Evolutionary conservation across 2,797 vertebrate species (phyloP).

Genomic region (Falco peregrinus): DNA sequence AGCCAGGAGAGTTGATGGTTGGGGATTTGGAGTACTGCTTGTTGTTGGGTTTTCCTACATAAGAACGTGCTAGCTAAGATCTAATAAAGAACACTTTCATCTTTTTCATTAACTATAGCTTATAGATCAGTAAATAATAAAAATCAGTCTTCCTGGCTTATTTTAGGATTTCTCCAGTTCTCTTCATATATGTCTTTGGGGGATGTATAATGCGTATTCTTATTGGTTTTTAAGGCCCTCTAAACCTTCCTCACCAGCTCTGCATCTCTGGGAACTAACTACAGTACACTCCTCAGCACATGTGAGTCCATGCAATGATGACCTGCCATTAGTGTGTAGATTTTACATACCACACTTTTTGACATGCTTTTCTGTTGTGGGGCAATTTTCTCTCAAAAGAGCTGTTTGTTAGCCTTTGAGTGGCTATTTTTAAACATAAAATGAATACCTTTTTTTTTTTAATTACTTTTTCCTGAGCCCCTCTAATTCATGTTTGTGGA

Average conservation of each 20-base stretch:
- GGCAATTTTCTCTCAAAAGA: background rate
- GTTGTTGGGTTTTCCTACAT: background rate
- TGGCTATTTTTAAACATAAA: background rate
- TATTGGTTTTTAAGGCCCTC: background rate
- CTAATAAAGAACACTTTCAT: background rate
- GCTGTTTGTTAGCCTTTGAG: background rate
- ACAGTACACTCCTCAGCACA: background rate
- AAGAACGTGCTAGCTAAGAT: background rate
- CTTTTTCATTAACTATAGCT: background rate
- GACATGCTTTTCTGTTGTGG: background rate
- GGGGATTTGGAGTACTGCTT: background rate
- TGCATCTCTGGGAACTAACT: background rate
- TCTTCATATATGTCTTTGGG: background rate
- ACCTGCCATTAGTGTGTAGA: background rate
- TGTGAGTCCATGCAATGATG: background rate
- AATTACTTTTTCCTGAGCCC: accelerated
- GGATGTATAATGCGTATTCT: background rate
- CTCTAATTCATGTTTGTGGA: background rate
- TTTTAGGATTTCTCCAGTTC: background rate
- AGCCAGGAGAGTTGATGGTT: background rate
- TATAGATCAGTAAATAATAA: background rate
- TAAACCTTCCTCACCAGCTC: background rate
- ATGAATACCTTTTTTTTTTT: background rate
- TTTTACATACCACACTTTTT: background rate
- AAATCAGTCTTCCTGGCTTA: background rate